phyloP scores from a whole-genome alignment of 2,888 invertebrate genomes.

The Leptinotarsa tumamoca region DNA sequence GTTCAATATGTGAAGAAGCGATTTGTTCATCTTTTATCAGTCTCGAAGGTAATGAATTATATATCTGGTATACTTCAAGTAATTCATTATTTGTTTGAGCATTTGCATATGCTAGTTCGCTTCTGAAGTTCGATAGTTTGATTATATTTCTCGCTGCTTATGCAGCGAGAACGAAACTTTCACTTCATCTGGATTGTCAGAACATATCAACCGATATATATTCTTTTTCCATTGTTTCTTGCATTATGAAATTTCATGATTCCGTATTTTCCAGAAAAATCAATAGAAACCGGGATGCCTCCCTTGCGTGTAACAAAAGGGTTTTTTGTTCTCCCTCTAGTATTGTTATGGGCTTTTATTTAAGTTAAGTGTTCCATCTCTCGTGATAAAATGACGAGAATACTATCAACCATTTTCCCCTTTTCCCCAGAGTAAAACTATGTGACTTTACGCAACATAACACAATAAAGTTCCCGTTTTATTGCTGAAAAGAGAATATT shows the following conservation, averaged over 20 bases:
- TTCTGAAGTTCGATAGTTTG: no score
- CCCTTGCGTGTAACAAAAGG: conserved; percentile 7
- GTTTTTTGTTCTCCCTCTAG: conserved; percentile 17
- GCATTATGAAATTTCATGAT: conserved; percentile 4
- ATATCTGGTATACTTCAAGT: no score
- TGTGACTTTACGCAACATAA: conserved; percentile 16
- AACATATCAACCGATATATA: no score
- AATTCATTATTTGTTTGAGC: no score
- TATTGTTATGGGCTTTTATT: conserved; percentile 19
- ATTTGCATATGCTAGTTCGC: no score
- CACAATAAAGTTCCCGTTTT: conserved; percentile 15
- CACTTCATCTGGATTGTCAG: no score
- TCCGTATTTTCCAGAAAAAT: conserved; percentile 13
- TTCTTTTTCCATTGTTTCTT: not conserved
- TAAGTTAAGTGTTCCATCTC: conserved; percentile 18
- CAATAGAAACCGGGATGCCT: conserved; percentile 6
- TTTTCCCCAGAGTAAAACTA: conserved; percentile 13
- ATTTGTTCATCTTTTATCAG: no score
- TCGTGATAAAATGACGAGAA: conserved; percentile 11
- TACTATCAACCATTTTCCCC: conserved; percentile 12
- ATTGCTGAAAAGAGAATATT: conserved; percentile 13
- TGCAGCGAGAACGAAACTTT: no score
- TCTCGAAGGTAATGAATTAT: no score
- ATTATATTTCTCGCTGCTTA: no score
- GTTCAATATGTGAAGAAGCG: no score